phyloP scores from a whole-genome alignment of 2,797 vertebrate genomes.

The Sebastes glaucus region DNA sequence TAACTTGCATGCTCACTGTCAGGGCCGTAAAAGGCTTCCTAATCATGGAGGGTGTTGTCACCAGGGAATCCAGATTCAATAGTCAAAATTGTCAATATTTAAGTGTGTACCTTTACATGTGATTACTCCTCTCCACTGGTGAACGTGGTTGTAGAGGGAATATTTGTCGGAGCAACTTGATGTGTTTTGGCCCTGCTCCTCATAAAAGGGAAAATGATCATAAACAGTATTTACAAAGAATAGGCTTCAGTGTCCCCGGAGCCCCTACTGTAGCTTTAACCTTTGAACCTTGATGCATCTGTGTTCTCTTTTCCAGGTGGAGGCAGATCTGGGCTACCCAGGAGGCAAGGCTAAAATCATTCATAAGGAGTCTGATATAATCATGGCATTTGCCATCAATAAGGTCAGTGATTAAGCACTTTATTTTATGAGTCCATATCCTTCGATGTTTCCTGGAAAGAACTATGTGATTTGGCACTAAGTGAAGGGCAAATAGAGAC shows the following conservation, averaged over 20 bases:
- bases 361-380: conserved; percentile 98
- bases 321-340: conserved; percentile 98
- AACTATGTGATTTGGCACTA: background rate
- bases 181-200: background rate
- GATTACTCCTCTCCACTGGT: background rate
- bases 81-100: background rate
- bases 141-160: conserved; percentile 4
- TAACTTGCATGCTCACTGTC: conserved; percentile 77
- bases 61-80: conserved; percentile 25
- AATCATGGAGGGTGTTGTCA: conserved; percentile 16
- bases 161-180: background rate
- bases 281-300: background rate
- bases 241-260: background rate
- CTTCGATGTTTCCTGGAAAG: background rate
- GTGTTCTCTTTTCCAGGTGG: conserved; percentile 85
- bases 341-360: conserved; percentile 97
- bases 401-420: conserved; percentile 81
- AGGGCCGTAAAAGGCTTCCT: conserved; percentile 48
- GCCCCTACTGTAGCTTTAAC: background rate
- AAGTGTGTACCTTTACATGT: background rate
- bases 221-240: background rate
- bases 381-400: conserved; percentile 98
- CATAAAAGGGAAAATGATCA: background rate
- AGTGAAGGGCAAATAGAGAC: background rate
- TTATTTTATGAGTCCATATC: background rate